Evolutionary conservation across 2,888 invertebrate genomes (phyloP), one percentile per base, ranked within the genome.

Genomic region (Tetragnatha montana): DNA sequence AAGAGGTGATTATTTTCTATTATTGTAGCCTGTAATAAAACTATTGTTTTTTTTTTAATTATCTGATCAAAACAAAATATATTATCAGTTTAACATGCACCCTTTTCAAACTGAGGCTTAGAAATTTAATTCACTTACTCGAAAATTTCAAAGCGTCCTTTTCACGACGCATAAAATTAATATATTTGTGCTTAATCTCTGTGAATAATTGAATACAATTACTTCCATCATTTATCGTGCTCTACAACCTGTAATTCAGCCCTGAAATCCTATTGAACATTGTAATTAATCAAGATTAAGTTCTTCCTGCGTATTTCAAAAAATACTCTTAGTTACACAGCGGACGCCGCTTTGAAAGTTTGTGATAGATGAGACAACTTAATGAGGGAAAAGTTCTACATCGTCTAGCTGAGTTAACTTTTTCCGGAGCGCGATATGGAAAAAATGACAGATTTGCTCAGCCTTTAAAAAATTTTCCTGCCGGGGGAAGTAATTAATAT

Each of bases 291-390:
- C 82, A 82, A 74, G 82, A 82, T 82, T 82, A 82, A 14, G 0
- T 60, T 60, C 60, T n/a, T 22, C 74, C 74, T 74, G 47, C 35
- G 19, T n/a, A 76, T 19, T 76, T 8, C 7, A 76, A 76, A 76
- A 76, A 76, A 50, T 76, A 50, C 76, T 76, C 22, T 22, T 51
- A 78, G 60, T 22, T 78, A 60, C 78, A 73, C n/a, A 71, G 50
- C 51, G 51, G 51, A 51, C 73, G 51, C 51, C 73, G 51, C 51
- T 82, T 82, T 71, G 71, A 19, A 73, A 60, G 60, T 73, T 71
- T 82, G 71, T 82, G 81, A 82, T 82, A 50, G 73, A 82, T 82
- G 73, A 21, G 81, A 82, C 81, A 82, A 73, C 81, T 82, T 82
- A 82, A 74, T 82, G 73, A 73, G 73, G 60, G 60, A 17, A 73